Base-by-base conservation (phyloP, 2,888 invertebrate genomes). In the Aphidius colemani region DNA sequence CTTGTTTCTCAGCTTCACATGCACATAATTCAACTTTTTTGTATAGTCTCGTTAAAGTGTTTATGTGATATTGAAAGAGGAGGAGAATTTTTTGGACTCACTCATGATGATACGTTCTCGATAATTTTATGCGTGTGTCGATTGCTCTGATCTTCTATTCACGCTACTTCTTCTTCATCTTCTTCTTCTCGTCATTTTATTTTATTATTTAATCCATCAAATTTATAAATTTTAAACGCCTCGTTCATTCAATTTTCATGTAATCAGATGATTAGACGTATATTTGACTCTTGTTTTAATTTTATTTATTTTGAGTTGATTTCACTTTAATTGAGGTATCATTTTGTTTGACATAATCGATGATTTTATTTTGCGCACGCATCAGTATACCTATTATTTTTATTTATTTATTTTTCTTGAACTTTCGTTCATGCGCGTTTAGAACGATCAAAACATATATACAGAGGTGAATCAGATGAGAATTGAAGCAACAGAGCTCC, bases 1-100 rank as follows among this genome's bases (percentile, higher is more conserved):
- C 68, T 68, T 69, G 59, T 62, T 59, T 46, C 51, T 51, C 61
- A 61, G 49, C 59, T 66, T 63, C 63, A 49, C 30, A 30, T 30
- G 11, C 60, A 64, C 61, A 66, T 66, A 65, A 64, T 60, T 66
- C 62, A 60, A 63, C 64, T 66, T 64, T 66, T 64, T 50, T 60
- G 30, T 30, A 30, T 51, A 64, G 66, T 64, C 64, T 64, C 67
- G 62, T 64, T 62, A 66, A 63, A 59, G 63, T 62, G 49, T 59
- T 63, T 48, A 59, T 46, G 5, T 30, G 30, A 30, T 30, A 30
- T 30, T 30, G 30, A 30, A 30, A 59, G 49, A 53, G 58, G 57
- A 49, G 41, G 55, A 9, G n/a, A 44, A 30, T 30, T 30, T 30
- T 30, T 30, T 30, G 30, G 30, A 30, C 30, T 30, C 30, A 30